A percentile compares a stretch with the other conserved stretches of the same genome.
phyloP scores from a whole-genome alignment of 2,797 vertebrate genomes.

The Channa striata region DNA sequence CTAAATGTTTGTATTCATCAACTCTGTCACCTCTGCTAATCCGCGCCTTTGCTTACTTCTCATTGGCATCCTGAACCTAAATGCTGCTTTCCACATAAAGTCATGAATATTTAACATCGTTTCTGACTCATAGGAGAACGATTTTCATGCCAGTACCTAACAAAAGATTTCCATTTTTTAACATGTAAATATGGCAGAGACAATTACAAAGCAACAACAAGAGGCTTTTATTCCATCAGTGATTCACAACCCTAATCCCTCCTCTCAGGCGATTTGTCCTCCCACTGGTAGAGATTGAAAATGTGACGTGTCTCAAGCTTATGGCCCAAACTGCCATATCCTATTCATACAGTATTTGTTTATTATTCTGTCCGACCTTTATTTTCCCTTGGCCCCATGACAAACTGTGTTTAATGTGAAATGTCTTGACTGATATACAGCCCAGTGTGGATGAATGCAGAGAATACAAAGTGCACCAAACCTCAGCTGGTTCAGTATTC shows the following conservation, averaged over 20 bases:
- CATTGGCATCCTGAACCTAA: conserved; percentile 72
- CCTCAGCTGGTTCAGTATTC: conserved; percentile 43
- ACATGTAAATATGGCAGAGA: conserved; percentile 83
- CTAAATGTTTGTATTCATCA: conserved; percentile 86
- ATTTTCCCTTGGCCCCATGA: conserved; percentile 68
- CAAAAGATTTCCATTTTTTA: conserved; percentile 82
- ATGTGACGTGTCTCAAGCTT: conserved; percentile 77
- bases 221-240: conserved; percentile 80
- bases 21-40: conserved; percentile 82
- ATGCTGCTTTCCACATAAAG: conserved; percentile 72
- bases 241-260: conserved; percentile 81
- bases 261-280: conserved; percentile 82
- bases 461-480: conserved; percentile 50
- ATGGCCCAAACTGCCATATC: conserved; percentile 67
- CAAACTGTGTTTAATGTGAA: conserved; percentile 76
- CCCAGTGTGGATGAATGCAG: conserved; percentile 44
- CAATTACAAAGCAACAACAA: conserved; percentile 84
- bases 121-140: conserved; percentile 75
- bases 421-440: conserved; percentile 71
- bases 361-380: conserved; percentile 76
- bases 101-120: conserved; percentile 81
- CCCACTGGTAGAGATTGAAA: conserved; percentile 81
- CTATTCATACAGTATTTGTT: conserved; percentile 75
- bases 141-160: conserved; percentile 74
- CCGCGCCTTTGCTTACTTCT: conserved; percentile 73